Base-by-base conservation (phyloP, 2,797 vertebrate species). In the Spea hammondii region DNA sequence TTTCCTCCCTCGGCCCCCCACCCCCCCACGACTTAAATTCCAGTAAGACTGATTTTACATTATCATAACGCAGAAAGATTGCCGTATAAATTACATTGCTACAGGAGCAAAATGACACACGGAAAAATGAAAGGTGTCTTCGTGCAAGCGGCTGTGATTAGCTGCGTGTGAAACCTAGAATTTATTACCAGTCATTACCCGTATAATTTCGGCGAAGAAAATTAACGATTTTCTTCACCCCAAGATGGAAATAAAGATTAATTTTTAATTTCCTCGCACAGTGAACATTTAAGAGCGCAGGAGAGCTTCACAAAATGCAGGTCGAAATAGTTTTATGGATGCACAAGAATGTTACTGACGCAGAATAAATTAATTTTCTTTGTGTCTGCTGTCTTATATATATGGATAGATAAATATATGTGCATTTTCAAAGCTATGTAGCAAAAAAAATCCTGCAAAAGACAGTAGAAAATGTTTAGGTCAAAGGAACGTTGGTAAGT, bases 191-290 rank as follows among this genome's bases (percentile, higher is more conserved):
- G 79, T 85, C 87, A 89, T 89, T 89, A 89, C 32, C 75, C 88
- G 84, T 89, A 91, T 90, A 89, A 90, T 92, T 92, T 91, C 90
- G 89, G 85, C 90, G 88, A 82, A 87, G 90, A 90, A 90, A 92
- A 91, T 92, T 91, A 91, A 91, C 88, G 88, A 90, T 91, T 92
- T 89, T 89, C 91, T 91, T 82, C 75, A 82, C 80, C 80, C 87
- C 88, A 89, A 92, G 91, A 91, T 91, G 89, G 89, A 93, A 92
- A 91, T 92, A 92, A 93, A 92, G 91, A 92, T 93, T 91, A 92
- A 91, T 92, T 93, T 92, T 92, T 91, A 92, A 91, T 92, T 92
- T 93, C 92, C 91, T 92, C 89, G 89, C 90, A 89, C 89, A 85
- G 82, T 89, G 89, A 88, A 91, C 91, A 90, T 88, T 88, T 87